Evolutionary conservation across 2,113 vertebrate species (phyloP).

Genomic region (Salvelinus fontinalis): DNA sequence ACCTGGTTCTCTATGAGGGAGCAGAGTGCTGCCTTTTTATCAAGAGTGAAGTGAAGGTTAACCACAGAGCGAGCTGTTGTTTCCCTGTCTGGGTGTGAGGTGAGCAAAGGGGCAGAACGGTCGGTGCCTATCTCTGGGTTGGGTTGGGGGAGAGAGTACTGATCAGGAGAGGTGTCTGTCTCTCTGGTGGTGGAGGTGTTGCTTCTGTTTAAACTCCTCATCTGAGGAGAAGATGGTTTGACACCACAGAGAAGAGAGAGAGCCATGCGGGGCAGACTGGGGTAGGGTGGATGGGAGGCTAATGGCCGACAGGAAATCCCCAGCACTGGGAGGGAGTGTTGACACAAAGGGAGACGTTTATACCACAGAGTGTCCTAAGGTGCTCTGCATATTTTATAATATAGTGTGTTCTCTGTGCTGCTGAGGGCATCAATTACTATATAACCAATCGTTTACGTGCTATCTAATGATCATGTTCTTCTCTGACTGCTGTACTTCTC

Average conservation of each 20-base stretch:
- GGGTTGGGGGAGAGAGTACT: too few relatives aligned
- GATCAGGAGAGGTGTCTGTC: not conserved
- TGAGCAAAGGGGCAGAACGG: not conserved
- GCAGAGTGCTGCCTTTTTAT: too few relatives aligned
- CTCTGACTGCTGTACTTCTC: not conserved
- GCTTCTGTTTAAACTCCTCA: conserved; percentile 11
- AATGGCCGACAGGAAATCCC: not conserved
- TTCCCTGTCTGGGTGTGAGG: not conserved
- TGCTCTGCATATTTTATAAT: not conserved
- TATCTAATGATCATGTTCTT: not conserved
- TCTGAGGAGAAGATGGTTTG: conserved; percentile 33
- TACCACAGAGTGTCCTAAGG: not conserved
- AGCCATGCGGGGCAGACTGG: not conserved
- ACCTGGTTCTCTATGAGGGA: too few relatives aligned
- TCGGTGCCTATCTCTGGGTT: too few relatives aligned
- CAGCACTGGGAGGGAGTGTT: conserved; percentile 1
- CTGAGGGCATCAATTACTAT: conserved; percentile 2
- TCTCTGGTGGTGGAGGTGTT: not conserved
- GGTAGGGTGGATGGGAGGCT: not conserved
- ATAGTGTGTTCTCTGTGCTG: not conserved
- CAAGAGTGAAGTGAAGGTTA: too few relatives aligned
- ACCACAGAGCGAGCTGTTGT: too few relatives aligned
- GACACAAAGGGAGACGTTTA: conserved; percentile 6
- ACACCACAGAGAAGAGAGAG: not conserved
- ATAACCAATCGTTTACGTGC: not conserved